A percentile compares a stretch with the other conserved stretches of the same genome.
Evolutionary conservation across 2,888 invertebrate species (phyloP).

Genomic region (Nysson spinosus): DNA sequence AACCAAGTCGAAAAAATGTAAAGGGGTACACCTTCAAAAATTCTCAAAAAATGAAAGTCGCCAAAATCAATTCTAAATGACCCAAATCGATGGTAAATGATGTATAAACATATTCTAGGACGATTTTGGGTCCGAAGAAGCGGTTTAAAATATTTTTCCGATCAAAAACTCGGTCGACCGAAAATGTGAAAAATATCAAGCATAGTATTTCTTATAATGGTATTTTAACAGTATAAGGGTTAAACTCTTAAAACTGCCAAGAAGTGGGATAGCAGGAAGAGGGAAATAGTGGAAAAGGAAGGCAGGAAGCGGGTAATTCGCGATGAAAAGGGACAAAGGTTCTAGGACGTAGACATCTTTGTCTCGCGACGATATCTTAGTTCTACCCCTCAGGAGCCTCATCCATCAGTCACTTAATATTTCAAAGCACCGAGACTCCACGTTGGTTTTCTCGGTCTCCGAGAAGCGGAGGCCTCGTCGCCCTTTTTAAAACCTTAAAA

Average conservation of each 20-base stretch:
- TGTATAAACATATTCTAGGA: too few species aligned
- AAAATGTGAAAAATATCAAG: too few species aligned
- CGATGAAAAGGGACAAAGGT: slow-evolving; percentile 16
- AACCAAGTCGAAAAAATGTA: too few species aligned
- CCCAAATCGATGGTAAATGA: too few species aligned
- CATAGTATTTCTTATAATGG: too few species aligned
- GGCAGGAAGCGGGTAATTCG: slow-evolving; percentile 32
- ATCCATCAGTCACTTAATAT: slow-evolving; percentile 77
- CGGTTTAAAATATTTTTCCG: too few species aligned
- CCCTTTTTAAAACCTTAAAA: slow-evolving; percentile 72
- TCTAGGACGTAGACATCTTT: slow-evolving; percentile 20
- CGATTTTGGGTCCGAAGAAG: too few species aligned
- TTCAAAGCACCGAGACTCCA: slow-evolving; percentile 65
- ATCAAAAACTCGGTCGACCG: too few species aligned
- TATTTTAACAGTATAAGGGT: too few species aligned
- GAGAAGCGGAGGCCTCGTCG: slow-evolving; percentile 45
- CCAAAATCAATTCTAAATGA: too few species aligned
- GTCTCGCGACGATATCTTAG: slow-evolving; percentile 25
- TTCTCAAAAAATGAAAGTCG: too few species aligned
- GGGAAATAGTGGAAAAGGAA: slow-evolving; percentile 29
- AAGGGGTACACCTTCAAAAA: too few species aligned
- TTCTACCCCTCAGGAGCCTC: slow-evolving; percentile 68
- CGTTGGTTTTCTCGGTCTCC: slow-evolving; percentile 7
- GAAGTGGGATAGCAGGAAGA: slow-evolving; percentile 37
- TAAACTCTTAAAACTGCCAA: slow-evolving; percentile 52